Evolutionary conservation across 2,888 invertebrate species (phyloP), one percentile per base, ranked within the genome.

Genomic region (Magallana nippona): DNA sequence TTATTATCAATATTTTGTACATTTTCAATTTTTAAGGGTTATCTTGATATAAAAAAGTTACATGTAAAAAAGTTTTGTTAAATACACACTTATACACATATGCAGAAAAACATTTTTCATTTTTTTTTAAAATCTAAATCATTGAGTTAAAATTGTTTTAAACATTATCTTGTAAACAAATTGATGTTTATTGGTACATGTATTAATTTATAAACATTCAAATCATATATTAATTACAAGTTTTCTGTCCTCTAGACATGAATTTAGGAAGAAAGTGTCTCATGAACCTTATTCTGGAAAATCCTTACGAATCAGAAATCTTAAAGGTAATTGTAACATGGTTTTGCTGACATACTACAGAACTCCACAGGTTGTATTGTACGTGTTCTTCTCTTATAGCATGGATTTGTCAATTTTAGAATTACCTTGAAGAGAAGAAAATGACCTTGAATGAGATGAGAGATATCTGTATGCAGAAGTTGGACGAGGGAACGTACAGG

Each of bases 221-320:
- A 44, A 8, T 44, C 5, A 44, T 44, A 44, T 44, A 44, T 44
- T 8, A 44, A 44, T 44, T 44, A 44, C 44, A 44, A 5, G 32
- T 10, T 0, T 82, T n/a, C 58, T 19, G n/a, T 44, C 62, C 81
- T 58, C n/a, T 58, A 93, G 93, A 93, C 78, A 87, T 93, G 89
- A 91, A 90, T 63, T 93, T 93, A 89, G 92, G 91, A 10, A 90
- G 90, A 58, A 90, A 91, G 82, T 87, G 89, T 44, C 84, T 93
- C 22, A 27, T 84, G 15, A 86, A 87, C 19, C 62, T 93, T 2
- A 88, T 93, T 60, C 83, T 92, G 63, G 91, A 92, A n/a, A 93
- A 93, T 84, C 82, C 85, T 8, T 87, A 88, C 83, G 93, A 93
- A 84, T 93, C 93, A n/a, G 88, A 91, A 55, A 90, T 93, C 84